These are phyloP conservation scores for Trichoplusia ni DNA, from an alignment of 1,140 invertebrate genomes.

Conservation along the genomic window DNA sequence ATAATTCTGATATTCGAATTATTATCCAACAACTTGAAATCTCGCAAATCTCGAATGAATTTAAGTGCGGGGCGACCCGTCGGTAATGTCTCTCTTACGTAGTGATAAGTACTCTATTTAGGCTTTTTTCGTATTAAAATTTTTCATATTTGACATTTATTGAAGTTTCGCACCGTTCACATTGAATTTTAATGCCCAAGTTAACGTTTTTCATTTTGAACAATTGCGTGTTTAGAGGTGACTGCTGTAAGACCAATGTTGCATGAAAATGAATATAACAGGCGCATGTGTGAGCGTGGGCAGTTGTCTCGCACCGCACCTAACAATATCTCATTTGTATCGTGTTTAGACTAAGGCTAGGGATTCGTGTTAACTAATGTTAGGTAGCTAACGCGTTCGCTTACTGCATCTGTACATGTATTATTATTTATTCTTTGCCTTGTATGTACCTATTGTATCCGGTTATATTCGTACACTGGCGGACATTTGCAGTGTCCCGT, in stretches of 20 bases:
- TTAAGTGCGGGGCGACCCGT: constrained; percentile 19
- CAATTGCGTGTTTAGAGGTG: neutral
- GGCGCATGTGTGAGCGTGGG: neutral
- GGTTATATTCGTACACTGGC: constrained; percentile 41
- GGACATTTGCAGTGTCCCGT: constrained; percentile 22
- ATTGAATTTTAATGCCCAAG: constrained; percentile 41
- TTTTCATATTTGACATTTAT: constrained; percentile 42
- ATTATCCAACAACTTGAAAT: neutral
- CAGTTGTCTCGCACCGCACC: constrained; percentile 23
- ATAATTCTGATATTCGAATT: constrained; percentile 3
- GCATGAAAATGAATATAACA: neutral
- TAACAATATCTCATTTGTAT: constrained; percentile 51
- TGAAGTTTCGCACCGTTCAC: constrained; percentile 49
- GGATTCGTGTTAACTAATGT: constrained; percentile 77
- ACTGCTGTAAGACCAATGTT: constrained; percentile 1
- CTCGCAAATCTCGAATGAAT: constrained; percentile 27
- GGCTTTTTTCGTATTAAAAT: constrained; percentile 48
- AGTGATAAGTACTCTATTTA: constrained; percentile 41
- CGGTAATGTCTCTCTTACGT: constrained; percentile 39
- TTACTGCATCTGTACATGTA: constrained; percentile 55
- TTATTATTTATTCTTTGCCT: constrained; percentile 25
- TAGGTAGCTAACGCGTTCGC: constrained; percentile 73
- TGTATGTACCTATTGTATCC: constrained; percentile 51
- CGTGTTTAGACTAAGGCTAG: constrained; percentile 71
- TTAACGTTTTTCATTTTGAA: constrained; percentile 44